Evolutionary conservation across 1,140 invertebrate species (phyloP).

Genomic region (Sycophaga agraensis): DNA sequence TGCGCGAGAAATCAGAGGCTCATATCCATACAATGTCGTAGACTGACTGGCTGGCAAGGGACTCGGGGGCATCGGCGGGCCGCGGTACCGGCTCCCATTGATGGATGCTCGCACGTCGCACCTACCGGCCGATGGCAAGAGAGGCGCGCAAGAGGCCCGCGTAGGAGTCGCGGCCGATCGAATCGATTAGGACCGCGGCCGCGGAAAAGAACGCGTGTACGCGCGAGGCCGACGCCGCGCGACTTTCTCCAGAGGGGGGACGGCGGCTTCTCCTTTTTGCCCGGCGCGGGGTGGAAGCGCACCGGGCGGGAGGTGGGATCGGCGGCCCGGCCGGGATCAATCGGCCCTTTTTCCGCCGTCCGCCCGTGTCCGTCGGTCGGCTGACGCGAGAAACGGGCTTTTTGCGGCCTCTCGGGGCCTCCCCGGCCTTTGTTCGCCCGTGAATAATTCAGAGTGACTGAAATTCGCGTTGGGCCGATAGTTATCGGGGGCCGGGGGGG

Average conservation of each 20-base stretch:
- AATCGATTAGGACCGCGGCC: too few species aligned
- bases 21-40: slow-evolving; percentile 58
- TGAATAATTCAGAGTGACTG: slow-evolving; percentile 28
- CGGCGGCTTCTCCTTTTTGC: not conserved
- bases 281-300: too few species aligned
- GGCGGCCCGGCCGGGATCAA: too few species aligned
- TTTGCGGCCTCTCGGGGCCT: too few species aligned
- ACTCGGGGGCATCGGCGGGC: not conserved
- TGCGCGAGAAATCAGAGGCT: slow-evolving; percentile 48
- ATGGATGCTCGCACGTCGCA: slow-evolving; percentile 14
- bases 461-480: slow-evolving; percentile 28
- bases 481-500: slow-evolving; percentile 14
- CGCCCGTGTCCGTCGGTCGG: not conserved
- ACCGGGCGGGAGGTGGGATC: too few species aligned
- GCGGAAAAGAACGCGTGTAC: too few species aligned
- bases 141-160: too few species aligned
- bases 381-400: not conserved
- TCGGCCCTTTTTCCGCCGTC: too few species aligned
- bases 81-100: slow-evolving; percentile 8
- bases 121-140: not conserved
- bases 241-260: too few species aligned
- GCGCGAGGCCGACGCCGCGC: too few species aligned
- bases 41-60: slow-evolving; percentile 27
- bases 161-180: too few species aligned
- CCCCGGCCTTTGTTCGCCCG: slow-evolving; percentile 6